These are phyloP conservation scores for Perca fluviatilis DNA, from an alignment of 2,113 vertebrate species.

Conservation along the genomic window DNA sequence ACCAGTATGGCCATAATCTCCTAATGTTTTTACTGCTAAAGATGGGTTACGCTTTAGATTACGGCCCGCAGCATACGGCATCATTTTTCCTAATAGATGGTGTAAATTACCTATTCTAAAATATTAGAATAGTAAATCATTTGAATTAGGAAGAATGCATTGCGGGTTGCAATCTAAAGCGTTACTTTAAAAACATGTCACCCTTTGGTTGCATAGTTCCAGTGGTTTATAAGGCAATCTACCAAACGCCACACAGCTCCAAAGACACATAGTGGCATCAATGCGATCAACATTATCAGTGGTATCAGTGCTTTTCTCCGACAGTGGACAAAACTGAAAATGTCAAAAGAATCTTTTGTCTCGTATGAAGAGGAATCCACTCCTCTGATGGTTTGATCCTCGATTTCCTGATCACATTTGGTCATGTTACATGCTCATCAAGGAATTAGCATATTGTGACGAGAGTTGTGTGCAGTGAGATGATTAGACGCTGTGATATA, in stretches of 20 bases:
- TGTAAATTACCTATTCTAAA: neutral
- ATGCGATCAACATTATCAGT: neutral
- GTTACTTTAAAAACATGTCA: neutral
- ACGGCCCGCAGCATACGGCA: neutral
- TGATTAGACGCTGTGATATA: conserved; percentile 60
- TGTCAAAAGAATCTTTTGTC: neutral
- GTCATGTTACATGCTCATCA: neutral
- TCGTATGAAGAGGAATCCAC: neutral
- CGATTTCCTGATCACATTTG: conserved; percentile 28
- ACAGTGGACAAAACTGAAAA: neutral
- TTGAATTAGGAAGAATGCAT: neutral
- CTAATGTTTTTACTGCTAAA: neutral
- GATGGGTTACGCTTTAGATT: neutral
- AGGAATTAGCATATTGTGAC: neutral
- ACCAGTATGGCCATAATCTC: neutral
- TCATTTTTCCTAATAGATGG: neutral
- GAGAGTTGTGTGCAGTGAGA: conserved; percentile 31
- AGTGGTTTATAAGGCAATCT: neutral
- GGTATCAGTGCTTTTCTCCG: neutral
- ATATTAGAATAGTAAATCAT: neutral
- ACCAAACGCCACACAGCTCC: neutral
- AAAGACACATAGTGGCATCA: neutral
- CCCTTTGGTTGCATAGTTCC: neutral
- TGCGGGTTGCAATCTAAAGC: neutral
- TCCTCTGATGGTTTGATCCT: neutral